These are phyloP conservation scores for Archegozetes longisetosus DNA, from an alignment of 1,140 invertebrate species.

Conservation along the genomic window DNA sequence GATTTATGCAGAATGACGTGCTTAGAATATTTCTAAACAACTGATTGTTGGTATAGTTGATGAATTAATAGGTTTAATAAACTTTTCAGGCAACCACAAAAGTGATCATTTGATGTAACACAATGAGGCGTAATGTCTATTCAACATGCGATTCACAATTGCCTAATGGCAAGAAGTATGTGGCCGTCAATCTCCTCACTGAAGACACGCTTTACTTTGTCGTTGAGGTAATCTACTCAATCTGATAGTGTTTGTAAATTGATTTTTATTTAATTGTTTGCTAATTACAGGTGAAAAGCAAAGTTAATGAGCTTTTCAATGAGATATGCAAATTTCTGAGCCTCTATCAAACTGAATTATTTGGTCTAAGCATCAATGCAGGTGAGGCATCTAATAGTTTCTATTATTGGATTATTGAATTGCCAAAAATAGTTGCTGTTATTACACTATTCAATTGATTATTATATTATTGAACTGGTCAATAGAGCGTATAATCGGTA, in stretches of 20 bases:
- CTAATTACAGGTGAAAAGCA: slow-evolving; percentile 52
- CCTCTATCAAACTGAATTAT: slow-evolving; percentile 63
- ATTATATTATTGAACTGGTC: too few species aligned
- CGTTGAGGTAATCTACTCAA: slow-evolving; percentile 35
- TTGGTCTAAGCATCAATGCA: slow-evolving; percentile 53
- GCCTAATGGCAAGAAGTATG: slow-evolving; percentile 30
- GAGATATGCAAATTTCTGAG: slow-evolving; percentile 62
- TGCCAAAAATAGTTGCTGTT: too few species aligned
- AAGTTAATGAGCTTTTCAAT: slow-evolving; percentile 61
- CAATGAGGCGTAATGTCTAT: slow-evolving; percentile 18
- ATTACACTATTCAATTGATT: too few species aligned
- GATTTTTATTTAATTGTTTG: neutral
- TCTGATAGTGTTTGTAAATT: slow-evolving; percentile 4
- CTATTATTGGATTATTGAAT: too few species aligned
- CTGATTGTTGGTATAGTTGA: too few species aligned
- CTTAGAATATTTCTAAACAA: too few species aligned
- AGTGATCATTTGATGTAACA: too few species aligned
- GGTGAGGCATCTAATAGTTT: slow-evolving; percentile 41
- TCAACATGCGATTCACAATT: slow-evolving; percentile 21
- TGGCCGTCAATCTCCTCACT: slow-evolving; percentile 41
- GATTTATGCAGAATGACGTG: too few species aligned
- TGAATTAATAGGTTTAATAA: too few species aligned
- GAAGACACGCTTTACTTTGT: slow-evolving; percentile 45
- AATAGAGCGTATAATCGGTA: too few species aligned
- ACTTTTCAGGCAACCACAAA: too few species aligned